Evolutionary conservation across 1,140 invertebrate genomes (phyloP), one percentile per base, ranked within the genome.

Genomic region (Drosophila ficusphila): DNA sequence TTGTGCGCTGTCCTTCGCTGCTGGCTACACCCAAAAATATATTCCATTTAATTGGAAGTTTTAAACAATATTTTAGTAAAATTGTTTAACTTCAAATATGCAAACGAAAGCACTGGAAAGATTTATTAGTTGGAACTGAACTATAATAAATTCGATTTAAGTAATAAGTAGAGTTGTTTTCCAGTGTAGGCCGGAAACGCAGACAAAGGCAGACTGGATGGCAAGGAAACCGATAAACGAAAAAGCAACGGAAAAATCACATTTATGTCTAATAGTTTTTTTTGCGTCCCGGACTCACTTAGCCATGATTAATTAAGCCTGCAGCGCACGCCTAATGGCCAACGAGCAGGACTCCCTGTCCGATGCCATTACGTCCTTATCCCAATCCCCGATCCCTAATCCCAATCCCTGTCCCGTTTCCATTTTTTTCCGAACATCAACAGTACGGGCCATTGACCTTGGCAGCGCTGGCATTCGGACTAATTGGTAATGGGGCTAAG

Each of bases 301-400:
- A 76, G 70, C 79, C 57, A 68, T 83, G 79, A 83, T 83, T 83
- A 83, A 83, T 83, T 83, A 83, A 68, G 61, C 75, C 75, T 73
- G 76, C 62, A 85, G 79, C 71, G 65, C 56, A 79, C 79, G 79
- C 70, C 79, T 83, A 82, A 82, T 83, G 79, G 79, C 57, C 73
- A 39, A 23, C 16, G 27, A 42, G n/a, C 48, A 23, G 54, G 27
- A 27, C 14, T 31, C 34, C n/a, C 27, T 23, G 33, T 57, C 58
- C 51, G 56, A 29, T 21, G 58, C 58, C 60, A 64, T 48, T 49
- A 64, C 61, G 41, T 42, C 39, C 39, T 33, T 21, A 33, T 44
- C 25, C 33, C 12, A 12, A 12, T 9, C 51, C 29, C 12, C 21
- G n/a, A 8, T 25, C 31, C 47, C 12, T 11, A 6, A 36, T 38